Evolutionary conservation across 2,888 invertebrate genomes (phyloP).

Genomic region (Agonopterix alstromeriana): DNA sequence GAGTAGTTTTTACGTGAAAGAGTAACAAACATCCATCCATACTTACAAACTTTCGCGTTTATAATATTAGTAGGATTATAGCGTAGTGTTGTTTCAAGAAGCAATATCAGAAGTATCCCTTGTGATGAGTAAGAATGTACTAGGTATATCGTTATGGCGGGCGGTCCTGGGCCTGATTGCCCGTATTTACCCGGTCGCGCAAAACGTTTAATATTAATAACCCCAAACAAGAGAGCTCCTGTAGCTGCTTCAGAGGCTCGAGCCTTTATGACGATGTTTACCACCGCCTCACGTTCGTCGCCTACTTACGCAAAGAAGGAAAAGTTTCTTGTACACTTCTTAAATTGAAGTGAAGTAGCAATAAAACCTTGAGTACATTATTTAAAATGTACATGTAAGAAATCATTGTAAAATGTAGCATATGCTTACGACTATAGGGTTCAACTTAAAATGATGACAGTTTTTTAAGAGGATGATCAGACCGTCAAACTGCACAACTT

Average conservation of each 20-base stretch:
- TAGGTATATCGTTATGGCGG: not conserved
- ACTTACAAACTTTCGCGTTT: no score
- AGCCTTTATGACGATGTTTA: slow-evolving; percentile 66
- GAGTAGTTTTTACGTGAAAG: no score
- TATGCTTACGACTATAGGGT: no score
- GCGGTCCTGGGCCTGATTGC: slow-evolving; percentile 13
- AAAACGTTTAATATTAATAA: slow-evolving; percentile 68
- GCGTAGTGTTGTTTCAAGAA: no score
- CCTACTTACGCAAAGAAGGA: slow-evolving; percentile 27
- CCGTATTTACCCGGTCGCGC: slow-evolving; percentile 48
- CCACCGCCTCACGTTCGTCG: slow-evolving; percentile 34
- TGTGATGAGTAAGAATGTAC: not conserved
- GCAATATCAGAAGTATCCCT: no score
- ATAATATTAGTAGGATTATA: no score
- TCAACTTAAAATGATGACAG: no score
- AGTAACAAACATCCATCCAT: no score
- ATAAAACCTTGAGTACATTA: no score
- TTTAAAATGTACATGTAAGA: not conserved
- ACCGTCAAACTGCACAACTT: no score
- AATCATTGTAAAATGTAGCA: not conserved
- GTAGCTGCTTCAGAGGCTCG: slow-evolving; percentile 42
- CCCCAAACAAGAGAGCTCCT: slow-evolving; percentile 52
- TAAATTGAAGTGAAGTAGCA: slow-evolving; percentile 5
- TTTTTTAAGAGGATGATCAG: no score
- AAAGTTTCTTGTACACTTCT: slow-evolving; percentile 31